A percentile compares a stretch with the other conserved stretches of the same genome.
Evolutionary conservation across 2,113 vertebrate genomes (phyloP).

Genomic region (Petromus typicus): DNA sequence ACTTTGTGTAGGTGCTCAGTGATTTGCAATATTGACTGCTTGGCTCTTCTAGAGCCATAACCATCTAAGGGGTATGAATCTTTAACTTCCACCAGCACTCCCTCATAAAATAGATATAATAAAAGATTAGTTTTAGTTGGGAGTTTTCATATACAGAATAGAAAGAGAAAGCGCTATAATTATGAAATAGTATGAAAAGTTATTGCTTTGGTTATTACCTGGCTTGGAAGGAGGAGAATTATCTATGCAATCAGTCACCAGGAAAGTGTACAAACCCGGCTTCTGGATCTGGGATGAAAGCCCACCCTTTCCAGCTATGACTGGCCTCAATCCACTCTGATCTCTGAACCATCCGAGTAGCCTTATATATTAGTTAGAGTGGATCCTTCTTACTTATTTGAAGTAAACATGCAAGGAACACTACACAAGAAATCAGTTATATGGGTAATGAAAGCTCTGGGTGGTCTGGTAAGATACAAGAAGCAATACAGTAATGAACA

Average conservation of each 20-base stretch:
- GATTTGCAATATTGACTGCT: not conserved
- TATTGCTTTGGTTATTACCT: not conserved
- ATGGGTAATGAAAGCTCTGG: not conserved
- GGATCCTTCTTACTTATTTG: not conserved
- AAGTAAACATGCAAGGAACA: not conserved
- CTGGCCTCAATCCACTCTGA: not conserved
- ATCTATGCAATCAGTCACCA: not conserved
- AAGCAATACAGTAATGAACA: not conserved
- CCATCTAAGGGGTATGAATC: not conserved
- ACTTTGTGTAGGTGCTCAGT: not conserved
- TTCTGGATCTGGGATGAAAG: not conserved
- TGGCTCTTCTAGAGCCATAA: not conserved
- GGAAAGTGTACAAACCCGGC: not conserved
- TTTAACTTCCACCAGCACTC: slow-evolving; percentile 1
- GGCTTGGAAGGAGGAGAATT: not conserved
- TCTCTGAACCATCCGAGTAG: not conserved
- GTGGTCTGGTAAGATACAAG: not conserved
- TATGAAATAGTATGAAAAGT: not conserved
- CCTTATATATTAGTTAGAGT: not conserved
- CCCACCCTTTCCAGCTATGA: not conserved
- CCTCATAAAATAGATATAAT: not conserved
- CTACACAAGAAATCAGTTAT: not conserved
- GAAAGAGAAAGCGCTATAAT: not conserved
- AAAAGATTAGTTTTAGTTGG: not conserved
- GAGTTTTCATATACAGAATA: not conserved